phyloP scores from a whole-genome alignment of 2,113 vertebrate species.

The Okapia johnstoni region DNA sequence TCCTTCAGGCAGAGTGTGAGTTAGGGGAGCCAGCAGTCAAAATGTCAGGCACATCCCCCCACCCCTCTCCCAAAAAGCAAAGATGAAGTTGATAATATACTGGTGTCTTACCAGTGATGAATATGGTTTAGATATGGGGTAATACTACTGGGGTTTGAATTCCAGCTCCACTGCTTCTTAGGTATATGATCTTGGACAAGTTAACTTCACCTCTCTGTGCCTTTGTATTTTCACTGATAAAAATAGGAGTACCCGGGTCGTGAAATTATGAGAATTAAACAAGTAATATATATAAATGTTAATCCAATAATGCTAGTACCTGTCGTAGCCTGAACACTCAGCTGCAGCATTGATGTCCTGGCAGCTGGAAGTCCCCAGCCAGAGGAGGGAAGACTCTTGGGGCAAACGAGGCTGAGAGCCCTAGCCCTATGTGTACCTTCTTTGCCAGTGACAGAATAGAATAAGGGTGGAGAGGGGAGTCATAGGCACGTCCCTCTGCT shows the following conservation, averaged over 20 bases:
- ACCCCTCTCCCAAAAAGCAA: neutral
- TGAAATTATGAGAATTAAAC: neutral
- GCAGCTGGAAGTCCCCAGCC: neutral
- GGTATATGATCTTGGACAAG: neutral
- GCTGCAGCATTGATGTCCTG: neutral
- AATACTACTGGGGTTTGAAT: neutral
- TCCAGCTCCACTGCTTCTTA: neutral
- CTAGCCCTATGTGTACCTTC: accelerated
- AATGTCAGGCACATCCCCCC: neutral
- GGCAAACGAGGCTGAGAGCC: neutral
- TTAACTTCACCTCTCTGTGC: neutral
- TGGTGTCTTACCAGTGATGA: neutral
- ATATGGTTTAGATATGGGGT: neutral
- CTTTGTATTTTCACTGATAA: neutral
- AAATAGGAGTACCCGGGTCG: neutral
- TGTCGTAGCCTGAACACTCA: neutral
- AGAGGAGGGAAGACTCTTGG: neutral
- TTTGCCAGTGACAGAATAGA: neutral
- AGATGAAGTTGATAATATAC: neutral
- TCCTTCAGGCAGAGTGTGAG: neutral
- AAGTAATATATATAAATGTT: neutral
- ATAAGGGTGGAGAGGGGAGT: neutral
- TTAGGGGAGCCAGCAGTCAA: neutral
- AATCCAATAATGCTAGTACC: neutral
- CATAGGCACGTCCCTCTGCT: neutral